Conservation (phyloP, 2,888 invertebrate species). For the Drosophila melanosoma region DNA sequence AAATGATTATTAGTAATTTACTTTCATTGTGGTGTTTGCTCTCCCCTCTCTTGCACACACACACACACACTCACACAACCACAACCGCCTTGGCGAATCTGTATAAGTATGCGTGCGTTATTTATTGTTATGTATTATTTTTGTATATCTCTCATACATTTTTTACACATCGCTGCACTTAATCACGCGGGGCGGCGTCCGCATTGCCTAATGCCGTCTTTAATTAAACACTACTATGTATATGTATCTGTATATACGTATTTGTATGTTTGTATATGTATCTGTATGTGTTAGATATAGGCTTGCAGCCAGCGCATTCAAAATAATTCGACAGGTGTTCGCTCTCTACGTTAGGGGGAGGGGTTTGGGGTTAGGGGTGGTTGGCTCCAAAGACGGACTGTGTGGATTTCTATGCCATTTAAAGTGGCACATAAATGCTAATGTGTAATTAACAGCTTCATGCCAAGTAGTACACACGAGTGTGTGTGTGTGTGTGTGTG, state of each 20-base stretch:
- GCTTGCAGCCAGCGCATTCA: conserved; percentile 15
- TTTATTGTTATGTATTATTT: conserved; percentile 49
- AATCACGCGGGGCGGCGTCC: conserved; percentile 62
- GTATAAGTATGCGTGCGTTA: conserved; percentile 16
- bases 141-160: conserved; percentile 46
- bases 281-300: conserved; percentile 20
- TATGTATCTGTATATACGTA: conserved; percentile 14
- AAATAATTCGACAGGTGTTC: conserved; percentile 36
- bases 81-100: not conserved
- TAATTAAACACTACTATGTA: conserved; percentile 38
- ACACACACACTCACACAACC: conserved; percentile 23
- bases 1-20: conserved; percentile 78
- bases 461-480: conserved; percentile 32
- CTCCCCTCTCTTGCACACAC: conserved; percentile 10
- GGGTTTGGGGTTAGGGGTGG: not conserved
- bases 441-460: conserved; percentile 55
- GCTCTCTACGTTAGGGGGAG: not conserved
- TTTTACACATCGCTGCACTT: conserved; percentile 74
- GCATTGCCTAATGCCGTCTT: conserved; percentile 57
- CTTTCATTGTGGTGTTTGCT: conserved; percentile 61
- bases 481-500: not conserved
- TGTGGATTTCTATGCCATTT: conserved; percentile 36
- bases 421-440: conserved; percentile 53
- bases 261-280: conserved; percentile 10
- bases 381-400: conserved; percentile 39